These are phyloP conservation scores for Bombus fervidus DNA, from an alignment of 1,140 invertebrate genomes.

Conservation along the genomic window DNA sequence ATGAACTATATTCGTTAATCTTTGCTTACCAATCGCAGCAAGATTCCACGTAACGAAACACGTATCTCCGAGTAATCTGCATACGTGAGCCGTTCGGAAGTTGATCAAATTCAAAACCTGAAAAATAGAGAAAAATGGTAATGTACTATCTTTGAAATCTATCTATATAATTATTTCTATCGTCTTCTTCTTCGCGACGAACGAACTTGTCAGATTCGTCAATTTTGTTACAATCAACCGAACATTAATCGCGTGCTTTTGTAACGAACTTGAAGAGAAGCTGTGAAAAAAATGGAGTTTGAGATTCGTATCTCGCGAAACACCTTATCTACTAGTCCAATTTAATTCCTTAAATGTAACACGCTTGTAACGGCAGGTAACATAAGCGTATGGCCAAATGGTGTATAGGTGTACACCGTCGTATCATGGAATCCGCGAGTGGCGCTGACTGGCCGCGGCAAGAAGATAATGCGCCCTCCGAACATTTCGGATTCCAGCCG, in stretches of 20 bases:
- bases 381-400: background rate
- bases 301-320: background rate
- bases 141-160: too few relatives aligned
- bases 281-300: too few relatives aligned
- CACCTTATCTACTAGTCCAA: background rate
- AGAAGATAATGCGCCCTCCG: slow-evolving; percentile 67
- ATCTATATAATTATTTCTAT: too few relatives aligned
- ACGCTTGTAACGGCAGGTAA: background rate
- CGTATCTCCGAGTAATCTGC: too few relatives aligned
- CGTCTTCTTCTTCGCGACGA: too few relatives aligned
- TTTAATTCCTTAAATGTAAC: slow-evolving; percentile 32
- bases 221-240: accelerated
- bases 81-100: too few relatives aligned
- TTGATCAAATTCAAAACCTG: background rate
- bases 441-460: slow-evolving; percentile 56
- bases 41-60: too few relatives aligned
- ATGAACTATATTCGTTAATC: too few relatives aligned
- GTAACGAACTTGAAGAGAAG: background rate
- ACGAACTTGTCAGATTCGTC: too few relatives aligned
- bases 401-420: background rate
- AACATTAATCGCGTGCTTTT: background rate
- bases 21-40: too few relatives aligned
- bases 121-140: background rate
- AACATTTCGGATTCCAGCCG: slow-evolving; percentile 68
- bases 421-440: slow-evolving; percentile 65